These are phyloP conservation scores for Anabas testudineus DNA, from an alignment of 2,797 vertebrate genomes.

Conservation along the genomic window DNA sequence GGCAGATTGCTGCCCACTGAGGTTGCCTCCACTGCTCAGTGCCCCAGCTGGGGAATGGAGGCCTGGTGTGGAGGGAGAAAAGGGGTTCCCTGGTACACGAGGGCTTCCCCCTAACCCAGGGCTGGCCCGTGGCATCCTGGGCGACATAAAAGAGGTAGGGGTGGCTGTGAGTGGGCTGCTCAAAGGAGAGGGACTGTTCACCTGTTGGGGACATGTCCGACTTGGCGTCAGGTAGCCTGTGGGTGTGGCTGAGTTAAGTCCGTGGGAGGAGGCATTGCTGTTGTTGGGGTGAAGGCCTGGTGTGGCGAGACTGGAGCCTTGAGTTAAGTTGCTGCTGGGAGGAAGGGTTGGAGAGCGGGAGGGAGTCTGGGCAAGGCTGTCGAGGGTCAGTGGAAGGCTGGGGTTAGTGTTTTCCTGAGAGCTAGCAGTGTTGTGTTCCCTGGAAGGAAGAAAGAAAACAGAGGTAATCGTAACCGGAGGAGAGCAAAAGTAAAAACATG, in stretches of 20 bases:
- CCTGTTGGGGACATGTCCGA: slow-evolving; percentile 87
- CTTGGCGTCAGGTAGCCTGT: slow-evolving; percentile 86
- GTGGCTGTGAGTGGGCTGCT: slow-evolving; percentile 88
- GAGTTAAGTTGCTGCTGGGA: slow-evolving; percentile 84
- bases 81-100: slow-evolving; percentile 88
- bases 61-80: slow-evolving; percentile 88
- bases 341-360: slow-evolving; percentile 85
- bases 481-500: not conserved
- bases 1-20: slow-evolving; percentile 77
- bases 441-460: slow-evolving; percentile 56
- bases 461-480: not conserved
- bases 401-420: slow-evolving; percentile 95
- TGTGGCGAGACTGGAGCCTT: slow-evolving; percentile 77
- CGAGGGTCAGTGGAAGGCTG: slow-evolving; percentile 86
- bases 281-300: slow-evolving; percentile 85
- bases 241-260: slow-evolving; percentile 67
- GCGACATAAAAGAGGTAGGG: slow-evolving; percentile 92
- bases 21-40: slow-evolving; percentile 68
- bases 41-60: slow-evolving; percentile 80
- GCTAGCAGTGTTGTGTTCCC: slow-evolving; percentile 95
- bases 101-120: slow-evolving; percentile 89
- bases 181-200: slow-evolving; percentile 86
- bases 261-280: slow-evolving; percentile 81
- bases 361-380: slow-evolving; percentile 86
- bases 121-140: slow-evolving; percentile 89